phyloP scores from a whole-genome alignment of 1,140 invertebrate species.

The Homalodisca vitripennis region DNA sequence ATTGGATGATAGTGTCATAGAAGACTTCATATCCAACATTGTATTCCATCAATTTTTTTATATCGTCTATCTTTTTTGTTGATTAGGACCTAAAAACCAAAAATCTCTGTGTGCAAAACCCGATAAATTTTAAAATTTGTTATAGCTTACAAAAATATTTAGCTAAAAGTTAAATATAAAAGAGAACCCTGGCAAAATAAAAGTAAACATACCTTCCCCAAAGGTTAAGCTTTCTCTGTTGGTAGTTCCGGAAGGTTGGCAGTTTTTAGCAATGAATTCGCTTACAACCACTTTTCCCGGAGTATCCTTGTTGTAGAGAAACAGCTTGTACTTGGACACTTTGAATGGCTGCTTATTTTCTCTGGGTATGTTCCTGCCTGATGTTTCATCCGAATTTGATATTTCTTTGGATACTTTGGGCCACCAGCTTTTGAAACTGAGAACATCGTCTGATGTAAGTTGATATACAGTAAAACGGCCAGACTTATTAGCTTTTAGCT shows the following conservation, averaged over 20 bases:
- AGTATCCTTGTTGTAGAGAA: neutral
- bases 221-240: neutral
- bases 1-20: neutral
- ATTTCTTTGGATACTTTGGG: neutral
- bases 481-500: neutral
- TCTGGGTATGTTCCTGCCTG: neutral
- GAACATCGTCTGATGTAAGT: neutral
- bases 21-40: neutral
- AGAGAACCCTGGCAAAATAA: neutral
- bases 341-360: neutral
- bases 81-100: neutral
- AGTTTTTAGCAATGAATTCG: neutral
- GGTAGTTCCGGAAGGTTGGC: neutral
- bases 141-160: neutral
- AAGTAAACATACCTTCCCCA: neutral
- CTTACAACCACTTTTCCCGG: neutral
- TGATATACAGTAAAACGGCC: neutral
- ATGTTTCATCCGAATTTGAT: neutral
- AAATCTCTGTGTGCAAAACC: neutral
- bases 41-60: neutral
- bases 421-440: slow-evolving; percentile 7
- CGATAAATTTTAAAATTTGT: neutral
- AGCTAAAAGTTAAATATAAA: neutral
- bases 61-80: neutral
- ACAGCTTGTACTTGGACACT: neutral